These are phyloP conservation scores for Heliconius erato DNA, from an alignment of 2,888 invertebrate genomes.

Conservation along the genomic window DNA sequence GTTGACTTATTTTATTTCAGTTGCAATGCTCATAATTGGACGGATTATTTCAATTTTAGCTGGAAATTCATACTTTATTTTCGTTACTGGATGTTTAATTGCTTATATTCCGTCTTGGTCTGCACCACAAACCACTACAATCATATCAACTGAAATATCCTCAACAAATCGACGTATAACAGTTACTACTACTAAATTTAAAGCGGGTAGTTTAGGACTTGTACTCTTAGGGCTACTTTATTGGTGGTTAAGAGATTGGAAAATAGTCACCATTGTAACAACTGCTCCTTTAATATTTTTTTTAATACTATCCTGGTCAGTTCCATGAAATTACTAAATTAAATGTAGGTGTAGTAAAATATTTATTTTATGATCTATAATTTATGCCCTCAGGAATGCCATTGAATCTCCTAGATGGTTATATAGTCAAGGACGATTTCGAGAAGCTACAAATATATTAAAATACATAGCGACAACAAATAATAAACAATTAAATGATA, in stretches of 20 bases:
- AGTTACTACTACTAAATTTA: conserved; percentile 61
- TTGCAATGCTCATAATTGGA: conserved; percentile 64
- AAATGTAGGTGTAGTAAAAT: background rate
- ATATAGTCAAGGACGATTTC: conserved; percentile 81
- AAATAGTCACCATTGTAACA: conserved; percentile 64
- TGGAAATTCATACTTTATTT: conserved; percentile 61
- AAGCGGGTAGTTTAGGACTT: conserved; percentile 63
- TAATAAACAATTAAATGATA: conserved; percentile 73
- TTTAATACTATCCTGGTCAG: conserved; percentile 69
- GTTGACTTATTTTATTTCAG: conserved; percentile 63
- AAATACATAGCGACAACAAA: conserved; percentile 85
- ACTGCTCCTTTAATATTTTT: conserved; percentile 62
- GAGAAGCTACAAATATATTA: conserved; percentile 79
- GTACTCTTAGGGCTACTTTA: conserved; percentile 66
- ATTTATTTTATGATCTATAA: background rate
- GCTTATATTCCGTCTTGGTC: conserved; percentile 68
- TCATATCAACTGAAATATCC: conserved; percentile 72
- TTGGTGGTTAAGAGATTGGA: conserved; percentile 73
- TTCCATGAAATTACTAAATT: background rate
- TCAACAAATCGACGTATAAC: conserved; percentile 63
- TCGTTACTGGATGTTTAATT: conserved; percentile 65
- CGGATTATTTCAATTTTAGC: conserved; percentile 64
- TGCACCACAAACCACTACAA: conserved; percentile 62
- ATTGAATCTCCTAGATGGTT: conserved; percentile 89
- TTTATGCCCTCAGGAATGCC: conserved; percentile 76